These are phyloP conservation scores for Triplophysa tibetana DNA, from an alignment of 2,113 vertebrate genomes.

Conservation along the genomic window DNA sequence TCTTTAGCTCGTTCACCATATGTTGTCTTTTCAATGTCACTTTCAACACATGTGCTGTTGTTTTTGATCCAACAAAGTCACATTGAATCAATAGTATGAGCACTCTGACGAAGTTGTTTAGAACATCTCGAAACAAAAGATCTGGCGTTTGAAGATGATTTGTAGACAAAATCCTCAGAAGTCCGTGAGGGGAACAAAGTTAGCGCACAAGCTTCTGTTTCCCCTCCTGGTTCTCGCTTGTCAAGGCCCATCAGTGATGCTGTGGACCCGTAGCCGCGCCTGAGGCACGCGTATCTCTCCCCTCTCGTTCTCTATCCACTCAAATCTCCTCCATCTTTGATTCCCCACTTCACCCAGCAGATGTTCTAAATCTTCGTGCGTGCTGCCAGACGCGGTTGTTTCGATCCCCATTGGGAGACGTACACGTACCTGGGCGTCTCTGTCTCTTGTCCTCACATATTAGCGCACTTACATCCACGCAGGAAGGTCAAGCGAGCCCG, in stretches of 20 bases:
- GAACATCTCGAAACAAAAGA: background rate
- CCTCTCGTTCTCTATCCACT: conserved; percentile 12
- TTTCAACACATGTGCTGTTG: conserved; percentile 6
- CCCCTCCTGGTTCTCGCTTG: conserved; percentile 41
- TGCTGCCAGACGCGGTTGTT: conserved; percentile 31
- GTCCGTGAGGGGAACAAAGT: conserved; percentile 25
- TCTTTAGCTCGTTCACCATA: conserved; percentile 34
- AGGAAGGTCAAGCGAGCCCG: conserved; percentile 34
- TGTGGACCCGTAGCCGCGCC: conserved; percentile 48
- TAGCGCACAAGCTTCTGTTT: conserved; percentile 22
- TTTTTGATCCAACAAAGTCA: background rate
- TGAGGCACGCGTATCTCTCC: conserved; percentile 33
- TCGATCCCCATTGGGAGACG: conserved; percentile 17
- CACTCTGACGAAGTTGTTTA: background rate
- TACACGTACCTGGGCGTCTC: conserved; percentile 18
- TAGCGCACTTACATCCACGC: conserved; percentile 38
- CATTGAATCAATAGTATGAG: background rate
- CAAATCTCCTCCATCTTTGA: conserved; percentile 36
- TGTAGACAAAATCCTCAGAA: background rate
- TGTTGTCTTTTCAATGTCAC: conserved; percentile 31
- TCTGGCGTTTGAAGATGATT: background rate
- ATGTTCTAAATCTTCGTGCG: conserved; percentile 48
- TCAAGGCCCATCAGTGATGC: conserved; percentile 51
- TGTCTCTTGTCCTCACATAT: conserved; percentile 19
- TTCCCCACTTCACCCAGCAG: conserved; percentile 48